Conservation (phyloP, 2,113 vertebrate genomes). For the Erythrocercus mccallii region DNA sequence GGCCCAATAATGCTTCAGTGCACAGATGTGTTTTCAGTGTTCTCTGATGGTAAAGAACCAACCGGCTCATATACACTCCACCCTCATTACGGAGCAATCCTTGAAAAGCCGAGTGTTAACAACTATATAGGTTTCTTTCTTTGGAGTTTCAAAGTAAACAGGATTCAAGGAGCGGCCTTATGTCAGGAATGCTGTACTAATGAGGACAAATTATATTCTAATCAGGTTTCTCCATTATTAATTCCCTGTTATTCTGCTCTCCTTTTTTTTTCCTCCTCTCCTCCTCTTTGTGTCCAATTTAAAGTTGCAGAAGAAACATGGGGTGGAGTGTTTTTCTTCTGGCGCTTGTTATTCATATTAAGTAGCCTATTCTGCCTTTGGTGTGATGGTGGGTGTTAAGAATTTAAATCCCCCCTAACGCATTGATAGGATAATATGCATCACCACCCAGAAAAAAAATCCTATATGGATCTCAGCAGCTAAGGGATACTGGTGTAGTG, state of each 20-base stretch:
- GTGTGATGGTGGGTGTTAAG: slow-evolving; percentile 63
- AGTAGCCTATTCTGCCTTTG: slow-evolving; percentile 58
- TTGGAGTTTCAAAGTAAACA: slow-evolving; percentile 77
- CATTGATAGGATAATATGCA: slow-evolving; percentile 53
- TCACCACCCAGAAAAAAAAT: slow-evolving; percentile 56
- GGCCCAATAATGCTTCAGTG: slow-evolving; percentile 75
- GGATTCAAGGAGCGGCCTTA: slow-evolving; percentile 66
- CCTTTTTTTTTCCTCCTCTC: neutral
- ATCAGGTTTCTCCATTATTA: slow-evolving; percentile 75
- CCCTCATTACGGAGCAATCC: slow-evolving; percentile 58
- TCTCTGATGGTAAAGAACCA: slow-evolving; percentile 64
- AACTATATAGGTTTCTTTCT: slow-evolving; percentile 70
- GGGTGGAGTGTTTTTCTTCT: slow-evolving; percentile 67
- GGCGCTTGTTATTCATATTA: slow-evolving; percentile 71
- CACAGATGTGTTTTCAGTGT: slow-evolving; percentile 60
- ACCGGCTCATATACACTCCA: slow-evolving; percentile 37
- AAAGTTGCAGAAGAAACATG: slow-evolving; percentile 71
- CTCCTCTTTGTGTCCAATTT: slow-evolving; percentile 66
- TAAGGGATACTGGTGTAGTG: neutral
- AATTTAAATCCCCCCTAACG: slow-evolving; percentile 64
- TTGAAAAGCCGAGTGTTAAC: slow-evolving; percentile 66
- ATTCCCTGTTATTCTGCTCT: slow-evolving; percentile 66
- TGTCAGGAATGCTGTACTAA: slow-evolving; percentile 72
- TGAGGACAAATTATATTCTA: slow-evolving; percentile 78
- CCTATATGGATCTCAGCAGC: neutral